phyloP scores from a whole-genome alignment of 53 echinoderm and acorn worm genomes.

The Patiria pectinifera region DNA sequence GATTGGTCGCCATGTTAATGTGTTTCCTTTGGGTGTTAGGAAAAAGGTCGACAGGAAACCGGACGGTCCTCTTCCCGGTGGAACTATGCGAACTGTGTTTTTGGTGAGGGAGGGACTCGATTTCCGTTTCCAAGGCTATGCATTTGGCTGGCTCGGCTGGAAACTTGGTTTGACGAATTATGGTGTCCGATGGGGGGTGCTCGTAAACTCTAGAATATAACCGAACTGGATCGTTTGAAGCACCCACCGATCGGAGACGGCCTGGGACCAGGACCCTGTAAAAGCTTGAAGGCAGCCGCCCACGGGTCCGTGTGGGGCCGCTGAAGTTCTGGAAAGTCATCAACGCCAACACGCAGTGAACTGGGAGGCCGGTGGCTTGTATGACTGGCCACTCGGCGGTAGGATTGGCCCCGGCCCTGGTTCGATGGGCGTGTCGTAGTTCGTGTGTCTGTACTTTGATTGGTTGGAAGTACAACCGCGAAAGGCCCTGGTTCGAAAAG shows the following conservation, averaged over 20 bases:
- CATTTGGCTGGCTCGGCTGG: background rate
- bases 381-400: background rate
- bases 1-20: slow-evolving; percentile 44
- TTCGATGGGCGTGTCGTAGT: background rate
- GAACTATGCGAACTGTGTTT: background rate
- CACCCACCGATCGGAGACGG: background rate
- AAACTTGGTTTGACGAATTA: background rate
- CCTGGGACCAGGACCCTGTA: background rate
- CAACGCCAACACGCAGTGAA: background rate
- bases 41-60: slow-evolving; percentile 32
- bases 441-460: background rate
- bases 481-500: background rate
- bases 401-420: background rate
- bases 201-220: background rate
- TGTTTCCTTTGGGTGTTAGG: slow-evolving; percentile 13
- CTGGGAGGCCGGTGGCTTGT: background rate
- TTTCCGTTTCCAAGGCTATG: background rate
- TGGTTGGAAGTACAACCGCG: background rate
- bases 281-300: slow-evolving; percentile 25
- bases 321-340: background rate
- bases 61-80: background rate
- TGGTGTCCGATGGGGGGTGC: background rate
- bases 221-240: background rate
- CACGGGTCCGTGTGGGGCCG: slow-evolving; percentile 5
- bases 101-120: background rate